Base-by-base conservation (phyloP, 2,113 vertebrate genomes). In the Thamnophis sirtalis region DNA sequence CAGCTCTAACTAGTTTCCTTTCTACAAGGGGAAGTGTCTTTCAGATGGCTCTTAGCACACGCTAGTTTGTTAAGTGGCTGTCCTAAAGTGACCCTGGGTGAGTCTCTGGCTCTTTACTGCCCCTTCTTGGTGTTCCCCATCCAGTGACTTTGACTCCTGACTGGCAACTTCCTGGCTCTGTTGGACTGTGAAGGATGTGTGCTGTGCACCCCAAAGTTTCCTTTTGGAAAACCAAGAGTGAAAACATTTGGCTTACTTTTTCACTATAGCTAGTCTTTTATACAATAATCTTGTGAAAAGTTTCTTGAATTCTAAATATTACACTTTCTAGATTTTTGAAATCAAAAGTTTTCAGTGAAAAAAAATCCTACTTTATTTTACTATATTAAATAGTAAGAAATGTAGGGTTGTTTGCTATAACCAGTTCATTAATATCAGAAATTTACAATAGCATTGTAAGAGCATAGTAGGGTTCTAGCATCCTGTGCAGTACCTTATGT, bases 301-400 rank as follows among this genome's bases (percentile, higher is more conserved):
- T 99, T 99, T 99, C 99, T 99, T 99, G 98, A 99, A 99, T 99
- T 99, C 98, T 99, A 99, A 99, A 99, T 99, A 99, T 99, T 99
- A 99, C 99, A 99, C 99, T 99, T 99, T 99, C 99, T 99, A 99
- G 99, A 99, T 99, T 99, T 99, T 99, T 99, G 98, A 99, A 99
- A 99, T 98, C 98, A 96, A 99, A 98, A 97, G 98, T 99, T 99
- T 99, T 99, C 98, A 99, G 99, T 99, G 99, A 99, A 98, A 54
- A 54, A 99, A 99, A 98, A 99, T 99, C 99, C 99, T 99, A 99
- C 98, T 99, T 99, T 99, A 99, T 99, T 99, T 99, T 99, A 99
- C 99, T 99, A 99, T 99, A 98, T 99, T 99, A 99, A 98, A 98
- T 99, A 99, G 99, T 99, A 99, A 99, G 15, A 98, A 98, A 98